Percentiles rank a stretch among this genome's conserved stretches.
Evolutionary conservation across 2,797 vertebrate genomes (phyloP).

Genomic region (Oreochromis grahami): DNA sequence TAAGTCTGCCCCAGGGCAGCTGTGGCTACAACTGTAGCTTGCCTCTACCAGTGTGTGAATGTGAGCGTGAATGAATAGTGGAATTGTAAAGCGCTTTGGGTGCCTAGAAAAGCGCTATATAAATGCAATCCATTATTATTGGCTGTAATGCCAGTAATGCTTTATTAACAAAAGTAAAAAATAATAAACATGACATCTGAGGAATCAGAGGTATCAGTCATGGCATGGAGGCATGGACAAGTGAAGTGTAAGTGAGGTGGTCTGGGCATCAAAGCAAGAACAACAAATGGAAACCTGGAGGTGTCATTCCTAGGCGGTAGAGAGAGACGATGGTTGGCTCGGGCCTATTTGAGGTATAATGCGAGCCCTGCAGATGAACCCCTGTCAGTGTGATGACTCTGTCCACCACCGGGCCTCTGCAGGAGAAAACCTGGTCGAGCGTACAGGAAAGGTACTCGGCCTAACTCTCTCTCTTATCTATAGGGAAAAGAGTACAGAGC

Average conservation of each 20-base stretch:
- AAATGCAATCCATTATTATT: no score
- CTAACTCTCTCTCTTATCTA: not conserved
- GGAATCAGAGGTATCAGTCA: not conserved
- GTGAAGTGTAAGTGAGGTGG: not conserved
- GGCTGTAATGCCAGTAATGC: not conserved
- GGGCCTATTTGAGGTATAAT: not conserved
- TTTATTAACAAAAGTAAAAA: not conserved
- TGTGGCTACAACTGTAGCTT: no score
- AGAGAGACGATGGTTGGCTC: not conserved
- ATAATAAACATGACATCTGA: not conserved
- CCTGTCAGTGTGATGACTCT: not conserved
- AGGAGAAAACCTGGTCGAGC: not conserved
- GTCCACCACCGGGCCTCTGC: not conserved
- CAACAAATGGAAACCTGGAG: not conserved
- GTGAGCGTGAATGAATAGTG: no score
- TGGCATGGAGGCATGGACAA: not conserved
- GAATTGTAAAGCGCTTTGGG: no score
- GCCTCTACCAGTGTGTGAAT: no score
- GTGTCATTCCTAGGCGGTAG: rapidly evolving
- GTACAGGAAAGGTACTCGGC: not conserved
- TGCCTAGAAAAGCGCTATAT: no score
- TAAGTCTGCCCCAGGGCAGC: no score
- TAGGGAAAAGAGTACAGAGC: not conserved
- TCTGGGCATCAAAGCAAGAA: not conserved
- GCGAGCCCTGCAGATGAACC: not conserved